phyloP scores from a whole-genome alignment of 2,113 vertebrate species.

The Atrichornis clamosus region DNA sequence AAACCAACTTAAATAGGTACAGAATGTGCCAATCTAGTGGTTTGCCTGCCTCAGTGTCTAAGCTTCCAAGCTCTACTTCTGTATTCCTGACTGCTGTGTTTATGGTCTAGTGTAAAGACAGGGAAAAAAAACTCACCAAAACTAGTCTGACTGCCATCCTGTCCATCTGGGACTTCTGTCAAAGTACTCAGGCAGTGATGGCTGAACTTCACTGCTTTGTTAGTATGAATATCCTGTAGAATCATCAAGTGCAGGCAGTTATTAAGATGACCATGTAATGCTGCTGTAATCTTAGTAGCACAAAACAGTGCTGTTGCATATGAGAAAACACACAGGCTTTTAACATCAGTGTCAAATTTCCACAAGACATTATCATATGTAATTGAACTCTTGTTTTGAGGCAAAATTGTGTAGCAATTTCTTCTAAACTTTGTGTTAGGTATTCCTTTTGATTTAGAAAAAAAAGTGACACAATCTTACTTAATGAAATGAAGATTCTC shows the following conservation, averaged over 20 bases:
- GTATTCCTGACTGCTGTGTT: neutral
- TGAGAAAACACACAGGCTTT: neutral
- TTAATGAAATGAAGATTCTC: neutral
- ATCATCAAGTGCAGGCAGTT: slow-evolving; percentile 15
- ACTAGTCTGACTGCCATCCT: slow-evolving; percentile 54
- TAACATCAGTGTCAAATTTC: neutral
- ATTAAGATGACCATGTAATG: neutral
- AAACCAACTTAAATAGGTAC: neutral
- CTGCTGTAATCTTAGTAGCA: neutral
- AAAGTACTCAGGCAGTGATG: slow-evolving; percentile 46
- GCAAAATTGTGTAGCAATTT: neutral
- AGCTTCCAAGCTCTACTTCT: neutral
- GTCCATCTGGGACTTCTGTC: slow-evolving; percentile 49
- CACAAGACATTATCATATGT: neutral
- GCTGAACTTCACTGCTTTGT: slow-evolving; percentile 57
- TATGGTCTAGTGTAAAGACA: neutral
- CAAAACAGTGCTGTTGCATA: neutral
- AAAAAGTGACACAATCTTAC: neutral
- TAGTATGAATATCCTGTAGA: slow-evolving; percentile 59
- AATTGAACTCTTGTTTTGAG: neutral
- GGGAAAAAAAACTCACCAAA: slow-evolving; percentile 48
- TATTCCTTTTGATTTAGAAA: neutral
- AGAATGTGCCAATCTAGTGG: neutral
- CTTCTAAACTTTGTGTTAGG: neutral
- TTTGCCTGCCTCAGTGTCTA: neutral